These are phyloP conservation scores for Amazona guildingii DNA, from an alignment of 2,113 vertebrate species.

Conservation along the genomic window DNA sequence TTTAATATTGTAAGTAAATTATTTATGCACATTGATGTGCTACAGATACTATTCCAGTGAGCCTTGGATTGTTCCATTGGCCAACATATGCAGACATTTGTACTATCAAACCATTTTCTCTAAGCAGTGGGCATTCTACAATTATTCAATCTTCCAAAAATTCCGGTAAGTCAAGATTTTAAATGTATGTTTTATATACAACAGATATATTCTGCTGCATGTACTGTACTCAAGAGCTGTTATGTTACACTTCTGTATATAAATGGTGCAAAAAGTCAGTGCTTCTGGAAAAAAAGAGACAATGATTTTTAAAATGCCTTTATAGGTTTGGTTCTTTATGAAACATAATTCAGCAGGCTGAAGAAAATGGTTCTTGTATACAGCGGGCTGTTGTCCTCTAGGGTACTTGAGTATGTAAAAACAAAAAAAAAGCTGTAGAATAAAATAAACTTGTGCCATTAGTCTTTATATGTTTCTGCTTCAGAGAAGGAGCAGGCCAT, in stretches of 20 bases:
- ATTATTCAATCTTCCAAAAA: constrained; percentile 74
- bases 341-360: constrained; percentile 85
- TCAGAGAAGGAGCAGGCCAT: constrained; percentile 76
- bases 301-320: constrained; percentile 82
- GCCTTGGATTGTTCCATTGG: constrained; percentile 77
- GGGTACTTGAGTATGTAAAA: constrained; percentile 77
- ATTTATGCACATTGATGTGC: constrained; percentile 77
- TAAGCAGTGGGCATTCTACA: constrained; percentile 78
- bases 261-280: constrained; percentile 77
- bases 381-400: constrained; percentile 80
- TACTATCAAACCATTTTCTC: constrained; percentile 79
- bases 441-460: constrained; percentile 76
- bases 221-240: constrained; percentile 82
- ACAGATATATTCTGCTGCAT: constrained; percentile 81
- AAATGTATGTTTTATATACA: constrained; percentile 81
- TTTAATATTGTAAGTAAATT: constrained; percentile 82
- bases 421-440: constrained; percentile 75
- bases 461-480: constrained; percentile 85
- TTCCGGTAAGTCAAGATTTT: constrained; percentile 72
- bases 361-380: constrained; percentile 80
- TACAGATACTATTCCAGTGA: constrained; percentile 74
- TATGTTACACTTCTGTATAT: constrained; percentile 80
- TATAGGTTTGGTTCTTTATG: constrained; percentile 81
- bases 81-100: constrained; percentile 76
- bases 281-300: constrained; percentile 72